A percentile compares a stretch with the other conserved stretches of the same genome.
Conservation (phyloP, 2,797 vertebrate species). For the Eleutherodactylus coqui region DNA sequence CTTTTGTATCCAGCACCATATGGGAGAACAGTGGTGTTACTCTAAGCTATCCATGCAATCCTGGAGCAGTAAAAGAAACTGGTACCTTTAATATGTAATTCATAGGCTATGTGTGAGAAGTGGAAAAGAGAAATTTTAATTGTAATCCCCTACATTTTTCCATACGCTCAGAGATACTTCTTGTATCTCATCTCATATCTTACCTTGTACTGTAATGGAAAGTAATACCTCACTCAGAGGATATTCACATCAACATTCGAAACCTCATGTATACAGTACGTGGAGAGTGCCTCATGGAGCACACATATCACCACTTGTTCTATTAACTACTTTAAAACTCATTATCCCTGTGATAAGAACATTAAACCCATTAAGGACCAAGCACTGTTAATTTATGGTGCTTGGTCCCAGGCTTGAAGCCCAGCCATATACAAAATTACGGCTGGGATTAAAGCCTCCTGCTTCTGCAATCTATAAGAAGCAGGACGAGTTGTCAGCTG, state of each 20-base stretch:
- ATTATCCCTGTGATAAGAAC: background rate
- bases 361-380: too few relatives aligned
- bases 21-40: background rate
- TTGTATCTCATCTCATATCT: constrained; percentile 12
- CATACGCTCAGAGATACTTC: background rate
- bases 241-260: background rate
- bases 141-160: constrained; percentile 18
- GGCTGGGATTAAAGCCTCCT: too few relatives aligned
- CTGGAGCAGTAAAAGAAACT: background rate
- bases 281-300: background rate
- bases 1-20: background rate
- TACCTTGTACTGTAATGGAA: constrained; percentile 16
- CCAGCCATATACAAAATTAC: too few relatives aligned
- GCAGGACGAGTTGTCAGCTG: too few relatives aligned
- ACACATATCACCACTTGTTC: too few relatives aligned
- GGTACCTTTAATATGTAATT: background rate
- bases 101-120: background rate
- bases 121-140: background rate
- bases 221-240: background rate
- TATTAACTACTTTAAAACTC: background rate
- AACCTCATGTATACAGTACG: background rate
- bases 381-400: too few relatives aligned
- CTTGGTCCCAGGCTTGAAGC: too few relatives aligned
- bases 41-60: background rate
- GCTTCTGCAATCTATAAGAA: too few relatives aligned